Evolutionary conservation across 1,140 invertebrate species (phyloP).

Genomic region (Varroa destructor): DNA sequence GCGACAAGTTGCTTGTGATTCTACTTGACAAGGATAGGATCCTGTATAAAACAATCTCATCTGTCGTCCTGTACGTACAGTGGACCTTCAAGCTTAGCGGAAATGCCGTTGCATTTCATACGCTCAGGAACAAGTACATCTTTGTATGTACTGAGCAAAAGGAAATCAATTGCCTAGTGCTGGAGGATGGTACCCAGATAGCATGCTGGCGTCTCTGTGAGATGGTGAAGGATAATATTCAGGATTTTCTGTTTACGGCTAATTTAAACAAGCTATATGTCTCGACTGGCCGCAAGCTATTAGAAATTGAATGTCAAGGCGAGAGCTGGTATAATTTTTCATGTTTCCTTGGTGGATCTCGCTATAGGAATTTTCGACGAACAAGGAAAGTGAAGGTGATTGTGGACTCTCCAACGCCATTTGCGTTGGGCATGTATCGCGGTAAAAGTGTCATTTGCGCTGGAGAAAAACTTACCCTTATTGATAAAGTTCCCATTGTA

Average conservation of each 20-base stretch:
- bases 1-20: constrained; percentile 7
- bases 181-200: background rate
- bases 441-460: constrained; percentile 20
- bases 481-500: background rate
- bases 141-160: constrained; percentile 3
- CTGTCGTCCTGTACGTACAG: background rate
- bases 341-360: constrained; percentile 5
- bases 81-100: constrained; percentile 6
- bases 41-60: background rate
- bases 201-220: constrained; percentile 6
- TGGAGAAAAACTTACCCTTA: constrained; percentile 13
- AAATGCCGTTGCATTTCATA: constrained; percentile 13
- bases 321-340: constrained; percentile 24
- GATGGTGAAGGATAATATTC: background rate
- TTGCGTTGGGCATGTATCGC: constrained; percentile 5
- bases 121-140: constrained; percentile 9
- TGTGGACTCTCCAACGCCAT: background rate
- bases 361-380: background rate
- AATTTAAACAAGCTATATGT: constrained; percentile 20
- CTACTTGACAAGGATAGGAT: background rate
- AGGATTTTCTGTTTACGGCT: constrained; percentile 14
- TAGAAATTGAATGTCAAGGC: constrained; percentile 21
- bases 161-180: constrained; percentile 1
- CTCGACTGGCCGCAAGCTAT: background rate
- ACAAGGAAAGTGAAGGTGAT: background rate